A percentile compares a stretch with the other conserved stretches of the same genome.
These are phyloP conservation scores for Yoshiicerus persimilis DNA, from an alignment of 1,140 invertebrate species.

Conservation along the genomic window DNA sequence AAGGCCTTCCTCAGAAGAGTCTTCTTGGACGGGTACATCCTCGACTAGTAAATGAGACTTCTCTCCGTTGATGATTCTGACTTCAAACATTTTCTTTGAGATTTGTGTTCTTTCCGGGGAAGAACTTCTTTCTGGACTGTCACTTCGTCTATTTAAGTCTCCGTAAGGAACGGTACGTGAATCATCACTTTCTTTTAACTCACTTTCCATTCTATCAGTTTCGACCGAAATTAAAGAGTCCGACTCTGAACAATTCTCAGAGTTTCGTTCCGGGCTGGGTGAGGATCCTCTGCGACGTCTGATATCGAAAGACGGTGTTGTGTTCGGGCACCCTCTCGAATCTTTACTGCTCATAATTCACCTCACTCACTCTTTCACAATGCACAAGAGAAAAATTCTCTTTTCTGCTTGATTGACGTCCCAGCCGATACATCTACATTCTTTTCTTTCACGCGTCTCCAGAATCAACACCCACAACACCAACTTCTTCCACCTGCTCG, in stretches of 20 bases:
- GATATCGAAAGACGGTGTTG: not conserved
- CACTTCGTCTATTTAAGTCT: not conserved
- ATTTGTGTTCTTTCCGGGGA: not conserved
- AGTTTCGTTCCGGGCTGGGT: not conserved
- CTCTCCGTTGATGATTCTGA: conserved; percentile 40
- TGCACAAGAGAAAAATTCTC: no score
- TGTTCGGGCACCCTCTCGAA: not conserved
- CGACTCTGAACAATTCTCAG: not conserved
- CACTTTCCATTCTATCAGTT: not conserved
- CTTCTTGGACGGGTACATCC: not conserved
- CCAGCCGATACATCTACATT: no score
- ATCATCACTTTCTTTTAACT: not conserved
- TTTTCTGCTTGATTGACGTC: no score
- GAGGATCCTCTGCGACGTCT: not conserved
- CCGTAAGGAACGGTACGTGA: not conserved
- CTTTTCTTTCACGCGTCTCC: no score
- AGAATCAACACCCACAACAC: no score
- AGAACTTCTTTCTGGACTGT: not conserved
- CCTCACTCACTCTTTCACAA: not conserved
- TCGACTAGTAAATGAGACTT: conserved; percentile 45
- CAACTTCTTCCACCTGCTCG: no score
- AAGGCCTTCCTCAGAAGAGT: conserved; percentile 13
- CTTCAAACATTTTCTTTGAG: conserved; percentile 32
- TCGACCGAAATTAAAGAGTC: not conserved
- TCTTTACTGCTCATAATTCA: conserved; percentile 30